Evolutionary conservation across 2,797 vertebrate species (phyloP).

Genomic region (Cossypha polioptera): DNA sequence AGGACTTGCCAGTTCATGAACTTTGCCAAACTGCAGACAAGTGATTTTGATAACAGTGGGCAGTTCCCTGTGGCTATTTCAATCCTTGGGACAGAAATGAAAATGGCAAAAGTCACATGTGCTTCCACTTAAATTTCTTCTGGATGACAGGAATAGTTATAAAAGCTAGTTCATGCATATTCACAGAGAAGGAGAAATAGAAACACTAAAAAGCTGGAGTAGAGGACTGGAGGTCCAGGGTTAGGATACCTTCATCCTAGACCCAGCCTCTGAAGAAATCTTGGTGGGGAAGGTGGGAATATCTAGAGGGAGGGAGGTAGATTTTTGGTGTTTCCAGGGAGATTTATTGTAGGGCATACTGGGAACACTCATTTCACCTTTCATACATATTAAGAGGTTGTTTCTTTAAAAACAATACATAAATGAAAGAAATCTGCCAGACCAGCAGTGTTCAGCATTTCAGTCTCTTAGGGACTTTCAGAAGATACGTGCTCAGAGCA

Average conservation of each 20-base stretch:
- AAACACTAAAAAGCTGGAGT: neutral
- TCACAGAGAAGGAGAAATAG: neutral
- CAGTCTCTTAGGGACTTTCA: neutral
- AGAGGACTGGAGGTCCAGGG: neutral
- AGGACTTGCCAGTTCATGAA: neutral
- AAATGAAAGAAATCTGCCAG: neutral
- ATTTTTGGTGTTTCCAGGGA: neutral
- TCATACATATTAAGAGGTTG: neutral
- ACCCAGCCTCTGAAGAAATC: neutral
- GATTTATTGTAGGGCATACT: neutral
- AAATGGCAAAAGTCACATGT: slow-evolving; percentile 14
- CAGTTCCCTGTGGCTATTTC: slow-evolving; percentile 18
- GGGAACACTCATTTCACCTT: neutral
- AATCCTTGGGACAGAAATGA: neutral
- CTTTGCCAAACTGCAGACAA: neutral
- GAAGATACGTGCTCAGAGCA: neutral
- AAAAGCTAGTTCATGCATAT: neutral
- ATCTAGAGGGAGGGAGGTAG: neutral
- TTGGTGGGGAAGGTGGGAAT: neutral
- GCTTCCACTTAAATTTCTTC: slow-evolving; percentile 31
- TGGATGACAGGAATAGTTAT: neutral
- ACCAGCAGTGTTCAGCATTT: neutral
- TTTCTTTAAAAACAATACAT: neutral
- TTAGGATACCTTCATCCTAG: neutral
- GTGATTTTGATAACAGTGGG: neutral